Percentiles rank a stretch among this genome's conserved stretches.
These are phyloP conservation scores for Ophiodon elongatus DNA, from an alignment of 2,113 vertebrate species.

Conservation along the genomic window DNA sequence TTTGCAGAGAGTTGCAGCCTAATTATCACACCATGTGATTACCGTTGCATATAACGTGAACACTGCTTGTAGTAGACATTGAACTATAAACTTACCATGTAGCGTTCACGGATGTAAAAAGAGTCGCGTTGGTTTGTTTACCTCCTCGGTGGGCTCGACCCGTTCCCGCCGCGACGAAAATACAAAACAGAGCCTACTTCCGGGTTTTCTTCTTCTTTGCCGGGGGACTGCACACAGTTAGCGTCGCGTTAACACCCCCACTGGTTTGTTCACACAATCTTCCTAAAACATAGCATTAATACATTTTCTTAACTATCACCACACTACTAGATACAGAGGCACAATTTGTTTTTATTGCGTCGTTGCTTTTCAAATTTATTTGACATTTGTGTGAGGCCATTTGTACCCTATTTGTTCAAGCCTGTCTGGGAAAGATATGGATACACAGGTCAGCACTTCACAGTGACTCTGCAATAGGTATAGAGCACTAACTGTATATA, in stretches of 20 bases:
- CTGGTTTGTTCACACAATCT: background rate
- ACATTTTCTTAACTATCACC: background rate
- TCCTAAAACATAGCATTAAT: background rate
- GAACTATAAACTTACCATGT: background rate
- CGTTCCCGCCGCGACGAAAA: background rate
- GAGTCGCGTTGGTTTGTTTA: background rate
- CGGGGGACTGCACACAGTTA: background rate
- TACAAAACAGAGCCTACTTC: slow-evolving; percentile 35
- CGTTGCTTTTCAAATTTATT: background rate
- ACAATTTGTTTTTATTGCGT: background rate
- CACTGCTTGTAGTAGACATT: background rate
- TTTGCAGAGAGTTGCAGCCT: background rate
- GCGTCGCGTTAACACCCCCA: background rate
- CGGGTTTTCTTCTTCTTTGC: slow-evolving; percentile 56
- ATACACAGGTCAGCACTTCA: background rate
- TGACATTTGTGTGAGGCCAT: background rate
- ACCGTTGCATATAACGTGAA: background rate
- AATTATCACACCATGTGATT: background rate
- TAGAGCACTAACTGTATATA: background rate
- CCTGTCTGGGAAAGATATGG: background rate
- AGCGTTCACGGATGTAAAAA: background rate
- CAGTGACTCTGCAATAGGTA: background rate
- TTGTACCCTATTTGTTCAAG: background rate
- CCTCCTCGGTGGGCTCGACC: slow-evolving; percentile 2
- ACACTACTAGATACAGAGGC: background rate